phyloP scores from a whole-genome alignment of 2,113 vertebrate genomes.

The Gopherus flavomarginatus region DNA sequence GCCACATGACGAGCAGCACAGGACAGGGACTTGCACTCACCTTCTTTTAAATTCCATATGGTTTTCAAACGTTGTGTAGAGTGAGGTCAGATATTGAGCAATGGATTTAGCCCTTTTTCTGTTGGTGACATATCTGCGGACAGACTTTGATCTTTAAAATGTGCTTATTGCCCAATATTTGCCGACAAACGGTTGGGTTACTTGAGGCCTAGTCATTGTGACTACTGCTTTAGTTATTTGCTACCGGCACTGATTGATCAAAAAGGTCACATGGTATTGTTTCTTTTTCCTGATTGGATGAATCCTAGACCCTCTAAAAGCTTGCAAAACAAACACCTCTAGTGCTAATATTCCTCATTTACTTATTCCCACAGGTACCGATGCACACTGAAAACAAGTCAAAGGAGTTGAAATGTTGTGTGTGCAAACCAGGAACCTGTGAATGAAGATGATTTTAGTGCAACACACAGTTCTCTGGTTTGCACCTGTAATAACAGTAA shows the following conservation, averaged over 20 bases:
- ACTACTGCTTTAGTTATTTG: neutral
- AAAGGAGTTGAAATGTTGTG: neutral
- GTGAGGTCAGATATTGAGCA: neutral
- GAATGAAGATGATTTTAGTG: neutral
- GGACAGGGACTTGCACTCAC: neutral
- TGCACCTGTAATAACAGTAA: neutral
- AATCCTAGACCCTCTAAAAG: neutral
- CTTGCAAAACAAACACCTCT: neutral
- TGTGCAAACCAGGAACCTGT: too few species aligned
- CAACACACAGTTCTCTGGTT: neutral
- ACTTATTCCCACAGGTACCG: neutral
- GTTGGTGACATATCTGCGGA: neutral
- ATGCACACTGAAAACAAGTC: neutral
- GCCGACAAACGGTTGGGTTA: neutral
- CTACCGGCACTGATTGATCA: neutral
- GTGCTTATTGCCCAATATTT: neutral
- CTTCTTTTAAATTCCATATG: slow-evolving; percentile 26
- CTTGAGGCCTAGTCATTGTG: accelerated
- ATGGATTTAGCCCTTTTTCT: slow-evolving; percentile 1
- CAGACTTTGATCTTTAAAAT: neutral
- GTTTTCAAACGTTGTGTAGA: neutral
- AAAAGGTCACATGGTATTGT: neutral
- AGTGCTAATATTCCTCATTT: neutral
- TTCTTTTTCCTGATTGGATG: neutral
- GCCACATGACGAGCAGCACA: neutral